Base-by-base conservation (phyloP, 2,888 invertebrate genomes). In the Blastobasis adustella region DNA sequence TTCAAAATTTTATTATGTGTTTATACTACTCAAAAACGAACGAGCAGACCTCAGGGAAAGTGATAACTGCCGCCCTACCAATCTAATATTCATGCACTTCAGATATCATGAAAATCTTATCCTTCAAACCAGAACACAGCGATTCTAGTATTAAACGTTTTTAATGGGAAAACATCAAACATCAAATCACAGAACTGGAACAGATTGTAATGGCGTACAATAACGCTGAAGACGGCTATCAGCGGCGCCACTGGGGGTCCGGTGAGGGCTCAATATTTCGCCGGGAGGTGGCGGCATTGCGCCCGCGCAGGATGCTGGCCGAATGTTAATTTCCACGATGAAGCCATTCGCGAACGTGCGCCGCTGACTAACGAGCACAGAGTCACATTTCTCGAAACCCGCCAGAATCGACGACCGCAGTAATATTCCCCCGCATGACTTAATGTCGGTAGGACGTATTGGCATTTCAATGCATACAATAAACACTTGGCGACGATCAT, bases 301-400 rank as follows among this genome's bases (percentile, higher is more conserved):
- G 56, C 54, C 54, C 62, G 49, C 62, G 52, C 57, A 63, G 69
- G 79, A 79, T 79, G 83, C 81, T 78, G 76, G 57, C 69, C 78
- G 85, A 83, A 86, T 86, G 78, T 83, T 83, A 84, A 86, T 86
- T 79, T 81, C 66, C 75, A 79, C 84, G 76, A 85, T 84, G 82
- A 80, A 83, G 83, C 79, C 82, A 85, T 86, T 79, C 69, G 65
- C 62, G 76, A 65, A 85, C 85, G 86, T 84, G 85, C 73, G 62
- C 58, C 65, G 82, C 67, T 66, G 58, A 72, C 61, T 74, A 83
- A 84, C 75, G 79, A 85, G 68, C 70, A 58, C 60, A 59, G 23
- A 67, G 65, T 67, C 65, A 71, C 71, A 78, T 74, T 85, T 83
- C 82, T 80, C 69, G 71, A 81, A 84, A 84, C 67, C 66, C 66